Percentiles rank a stretch among this genome's conserved stretches.
Conservation (phyloP, 92 coral and sea anemone species). For the Phenganax marumi region DNA sequence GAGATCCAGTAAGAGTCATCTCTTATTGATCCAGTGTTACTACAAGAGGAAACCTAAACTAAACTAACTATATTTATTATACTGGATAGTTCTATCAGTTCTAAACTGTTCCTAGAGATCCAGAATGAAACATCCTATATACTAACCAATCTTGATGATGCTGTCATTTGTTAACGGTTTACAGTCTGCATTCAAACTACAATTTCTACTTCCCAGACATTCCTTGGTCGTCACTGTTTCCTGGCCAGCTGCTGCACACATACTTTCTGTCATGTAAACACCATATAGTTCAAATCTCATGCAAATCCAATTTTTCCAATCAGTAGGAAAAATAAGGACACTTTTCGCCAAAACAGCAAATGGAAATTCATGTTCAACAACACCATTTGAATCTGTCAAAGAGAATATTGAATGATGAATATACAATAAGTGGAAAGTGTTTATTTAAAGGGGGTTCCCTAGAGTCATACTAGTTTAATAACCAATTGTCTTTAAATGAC, state of each 20-base stretch:
- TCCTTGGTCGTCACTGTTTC: slow-evolving; percentile 41
- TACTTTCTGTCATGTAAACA: slow-evolving; percentile 62
- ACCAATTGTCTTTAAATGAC: no score
- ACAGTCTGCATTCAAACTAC: slow-evolving; percentile 82
- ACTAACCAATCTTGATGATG: slow-evolving; percentile 57
- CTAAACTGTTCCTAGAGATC: no score
- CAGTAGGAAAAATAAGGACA: slow-evolving; percentile 64
- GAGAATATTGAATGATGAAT: neutral
- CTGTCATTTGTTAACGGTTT: slow-evolving; percentile 39
- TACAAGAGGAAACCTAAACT: no score
- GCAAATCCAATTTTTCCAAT: slow-evolving; percentile 77
- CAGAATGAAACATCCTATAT: neutral
- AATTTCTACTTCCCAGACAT: slow-evolving; percentile 77
- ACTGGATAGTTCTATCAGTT: no score
- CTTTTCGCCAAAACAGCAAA: slow-evolving; percentile 75
- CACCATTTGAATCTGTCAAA: slow-evolving; percentile 66
- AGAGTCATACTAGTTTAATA: no score
- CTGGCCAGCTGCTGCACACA: slow-evolving; percentile 71
- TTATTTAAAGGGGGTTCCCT: no score
- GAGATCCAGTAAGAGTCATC: no score
- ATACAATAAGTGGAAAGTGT: no score
- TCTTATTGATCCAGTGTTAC: no score
- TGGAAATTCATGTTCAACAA: slow-evolving; percentile 58
- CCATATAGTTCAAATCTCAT: slow-evolving; percentile 85
- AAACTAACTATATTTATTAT: no score